Base-by-base conservation (phyloP, 2,797 vertebrate species). In the Sebastes vulpes region DNA sequence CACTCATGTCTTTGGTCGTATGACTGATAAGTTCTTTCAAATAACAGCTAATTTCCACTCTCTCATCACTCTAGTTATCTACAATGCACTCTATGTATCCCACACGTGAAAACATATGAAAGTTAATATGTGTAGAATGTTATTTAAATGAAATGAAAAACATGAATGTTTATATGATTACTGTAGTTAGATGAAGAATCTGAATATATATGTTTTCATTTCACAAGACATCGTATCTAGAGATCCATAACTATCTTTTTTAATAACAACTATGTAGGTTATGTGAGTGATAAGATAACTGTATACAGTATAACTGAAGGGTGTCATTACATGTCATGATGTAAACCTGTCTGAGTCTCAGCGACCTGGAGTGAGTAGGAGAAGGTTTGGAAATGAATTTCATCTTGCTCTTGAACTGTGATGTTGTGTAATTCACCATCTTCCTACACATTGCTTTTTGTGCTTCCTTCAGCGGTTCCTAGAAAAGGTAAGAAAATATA, bases 391-490 rank as follows among this genome's bases (percentile, higher is more conserved):
- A 79, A 79, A 83, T 84, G 3, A 3, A 79, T 81, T 81, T 75
- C 18, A 38, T 75, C 53, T 14, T 82, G 77, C 50, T 83, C 72
- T 82, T 85, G 80, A 90, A 80, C 86, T 71, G 31, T 64, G 57
- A 59, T 54, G 72, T 53, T 54, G 42, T 72, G 65, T 65, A 46
- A 87, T 82, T 57, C 68, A 57, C 53, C 54, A 14, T 86, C 28
- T 46, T 57, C 16, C 68, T 53, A 2, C 58, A 75, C 64, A 65
- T 79, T 75, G 59, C 38, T 38, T 65, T 20, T 69, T 81, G 29
- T 75, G 84, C 78, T 74, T 71, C 59, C 31, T 78, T 87, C 82
- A 89, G 84, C 84, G 73, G 63, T 75, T 85, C 46, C 28, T 38
- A 29, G 26, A 4, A 56, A 68, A 79, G 65, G 72, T 56, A 57